Conservation (phyloP, 2,888 invertebrate species). For the Apodemia mormo region DNA sequence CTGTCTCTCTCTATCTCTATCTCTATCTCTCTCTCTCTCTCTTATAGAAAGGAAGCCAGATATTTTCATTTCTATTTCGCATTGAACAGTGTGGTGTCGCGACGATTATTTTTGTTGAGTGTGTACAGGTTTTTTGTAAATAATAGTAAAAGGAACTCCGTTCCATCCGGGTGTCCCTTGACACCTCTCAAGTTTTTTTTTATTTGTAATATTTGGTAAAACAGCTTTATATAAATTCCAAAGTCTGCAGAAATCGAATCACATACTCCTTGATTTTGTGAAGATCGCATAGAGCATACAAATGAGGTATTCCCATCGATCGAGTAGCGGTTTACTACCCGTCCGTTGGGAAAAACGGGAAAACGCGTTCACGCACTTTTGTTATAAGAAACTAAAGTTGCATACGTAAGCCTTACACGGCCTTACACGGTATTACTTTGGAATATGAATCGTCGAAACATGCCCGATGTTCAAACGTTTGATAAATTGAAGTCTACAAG, state of each 20-base stretch:
- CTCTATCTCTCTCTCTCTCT: too few species aligned
- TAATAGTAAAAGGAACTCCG: too few species aligned
- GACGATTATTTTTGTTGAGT: too few species aligned
- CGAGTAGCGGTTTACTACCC: slow-evolving; percentile 45
- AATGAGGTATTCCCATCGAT: slow-evolving; percentile 58
- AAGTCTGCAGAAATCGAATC: slow-evolving; percentile 76
- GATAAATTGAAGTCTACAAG: slow-evolving; percentile 18
- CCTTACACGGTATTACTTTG: slow-evolving; percentile 31
- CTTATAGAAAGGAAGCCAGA: too few species aligned
- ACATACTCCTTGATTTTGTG: slow-evolving; percentile 81
- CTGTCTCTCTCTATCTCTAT: too few species aligned
- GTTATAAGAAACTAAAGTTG: slow-evolving; percentile 30
- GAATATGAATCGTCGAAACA: slow-evolving; percentile 36
- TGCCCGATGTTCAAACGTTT: slow-evolving; percentile 11
- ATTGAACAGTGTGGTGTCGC: too few species aligned
- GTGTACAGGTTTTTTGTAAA: too few species aligned
- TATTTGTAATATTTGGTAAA: slow-evolving; percentile 25
- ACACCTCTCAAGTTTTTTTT: too few species aligned
- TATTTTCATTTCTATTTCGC: too few species aligned
- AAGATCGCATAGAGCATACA: slow-evolving; percentile 64
- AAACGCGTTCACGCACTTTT: slow-evolving; percentile 37
- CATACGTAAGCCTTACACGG: slow-evolving; percentile 28
- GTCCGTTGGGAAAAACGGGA: slow-evolving; percentile 40
- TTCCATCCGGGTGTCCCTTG: too few species aligned
- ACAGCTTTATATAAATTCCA: slow-evolving; percentile 50